phyloP scores from a whole-genome alignment of 2,888 invertebrate genomes.

The Lasioglossum pauxillum region DNA sequence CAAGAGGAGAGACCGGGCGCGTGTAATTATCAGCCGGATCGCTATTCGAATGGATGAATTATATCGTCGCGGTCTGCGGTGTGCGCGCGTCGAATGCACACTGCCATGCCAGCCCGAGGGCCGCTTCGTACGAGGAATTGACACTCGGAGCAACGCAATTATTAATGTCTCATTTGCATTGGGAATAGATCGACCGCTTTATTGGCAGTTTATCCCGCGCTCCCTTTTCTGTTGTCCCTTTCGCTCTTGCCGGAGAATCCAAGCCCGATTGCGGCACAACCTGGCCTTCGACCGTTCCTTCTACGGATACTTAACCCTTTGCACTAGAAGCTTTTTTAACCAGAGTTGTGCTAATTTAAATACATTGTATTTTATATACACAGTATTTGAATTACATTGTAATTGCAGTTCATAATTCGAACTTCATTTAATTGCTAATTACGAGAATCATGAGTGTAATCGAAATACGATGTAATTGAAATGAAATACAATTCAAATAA shows the following conservation, averaged over 20 bases:
- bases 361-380: too few relatives aligned
- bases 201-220: slow-evolving; percentile 45
- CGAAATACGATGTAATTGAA: too few relatives aligned
- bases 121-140: slow-evolving; percentile 60
- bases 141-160: slow-evolving; percentile 67
- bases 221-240: slow-evolving; percentile 21
- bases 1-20: slow-evolving; percentile 43
- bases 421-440: too few relatives aligned
- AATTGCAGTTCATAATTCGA: too few relatives aligned
- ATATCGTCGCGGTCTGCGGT: slow-evolving; percentile 59
- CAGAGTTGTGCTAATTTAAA: too few relatives aligned
- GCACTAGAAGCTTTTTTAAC: too few relatives aligned
- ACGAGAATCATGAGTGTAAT: too few relatives aligned
- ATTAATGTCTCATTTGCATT: slow-evolving; percentile 74
- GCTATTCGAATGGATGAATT: slow-evolving; percentile 74
- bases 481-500: too few relatives aligned
- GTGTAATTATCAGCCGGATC: slow-evolving; percentile 75
- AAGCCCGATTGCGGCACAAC: background rate
- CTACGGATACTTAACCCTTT: background rate
- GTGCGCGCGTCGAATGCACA: slow-evolving; percentile 47
- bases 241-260: slow-evolving; percentile 10
- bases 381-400: too few relatives aligned
- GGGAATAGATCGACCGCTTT: slow-evolving; percentile 59
- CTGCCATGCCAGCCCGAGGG: slow-evolving; percentile 53
- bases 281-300: background rate